Percentiles rank a stretch among this genome's conserved stretches.
These are phyloP conservation scores for Datnioides undecimradiatus DNA, from an alignment of 2,113 vertebrate genomes.

Conservation along the genomic window DNA sequence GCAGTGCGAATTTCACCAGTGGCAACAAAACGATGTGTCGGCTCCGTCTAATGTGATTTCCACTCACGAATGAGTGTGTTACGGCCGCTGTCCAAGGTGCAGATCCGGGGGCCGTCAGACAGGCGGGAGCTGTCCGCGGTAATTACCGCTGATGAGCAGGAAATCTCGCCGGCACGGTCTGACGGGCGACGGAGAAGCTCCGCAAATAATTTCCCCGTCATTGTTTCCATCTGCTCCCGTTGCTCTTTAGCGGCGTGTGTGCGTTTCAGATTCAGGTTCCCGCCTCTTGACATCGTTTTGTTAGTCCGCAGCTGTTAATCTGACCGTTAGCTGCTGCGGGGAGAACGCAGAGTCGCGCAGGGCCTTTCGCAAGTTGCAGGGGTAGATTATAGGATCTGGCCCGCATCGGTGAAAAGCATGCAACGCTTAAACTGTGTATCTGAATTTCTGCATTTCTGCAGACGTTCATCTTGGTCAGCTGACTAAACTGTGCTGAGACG, in stretches of 20 bases:
- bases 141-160: neutral
- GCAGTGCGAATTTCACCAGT: no score
- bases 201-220: conserved; percentile 17
- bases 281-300: neutral
- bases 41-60: no score
- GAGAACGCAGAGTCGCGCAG: neutral
- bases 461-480: no score
- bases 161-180: conserved; percentile 9
- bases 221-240: conserved; percentile 42
- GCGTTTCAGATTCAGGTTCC: conserved; percentile 11
- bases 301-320: neutral
- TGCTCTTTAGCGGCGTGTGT: conserved; percentile 15
- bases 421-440: neutral
- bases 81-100: conserved; percentile 15
- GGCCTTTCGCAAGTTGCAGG: neutral
- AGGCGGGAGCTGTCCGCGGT: conserved; percentile 29
- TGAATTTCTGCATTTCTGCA: neutral
- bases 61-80: neutral
- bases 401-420: neutral
- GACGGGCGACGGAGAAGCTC: conserved; percentile 23
- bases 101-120: neutral
- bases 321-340: neutral
- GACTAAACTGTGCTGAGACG: no score
- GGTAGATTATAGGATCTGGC: neutral
- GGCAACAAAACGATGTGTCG: no score